These are phyloP conservation scores for Petrocephalus schoutedeni DNA, from an alignment of 2,797 vertebrate genomes.

Conservation along the genomic window DNA sequence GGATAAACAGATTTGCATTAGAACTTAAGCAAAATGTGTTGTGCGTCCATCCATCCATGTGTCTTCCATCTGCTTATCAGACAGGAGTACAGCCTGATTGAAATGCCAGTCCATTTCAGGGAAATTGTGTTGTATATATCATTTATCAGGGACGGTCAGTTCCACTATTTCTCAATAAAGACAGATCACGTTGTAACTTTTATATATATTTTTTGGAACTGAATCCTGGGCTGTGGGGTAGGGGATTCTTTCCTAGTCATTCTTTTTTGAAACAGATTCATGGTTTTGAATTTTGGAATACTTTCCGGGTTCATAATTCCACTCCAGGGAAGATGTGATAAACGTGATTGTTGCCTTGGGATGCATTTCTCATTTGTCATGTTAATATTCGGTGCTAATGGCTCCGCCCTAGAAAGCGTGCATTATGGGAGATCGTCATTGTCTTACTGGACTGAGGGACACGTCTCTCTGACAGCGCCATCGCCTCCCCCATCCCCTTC, in stretches of 20 bases:
- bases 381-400: neutral
- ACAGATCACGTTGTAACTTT: neutral
- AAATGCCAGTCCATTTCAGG: neutral
- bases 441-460: constrained; percentile 1
- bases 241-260: neutral
- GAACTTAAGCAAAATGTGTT: constrained; percentile 4
- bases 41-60: constrained; percentile 6
- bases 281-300: neutral
- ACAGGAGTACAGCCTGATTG: neutral
- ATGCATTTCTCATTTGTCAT: neutral
- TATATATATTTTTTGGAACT: neutral
- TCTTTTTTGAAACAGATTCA: neutral
- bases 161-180: neutral
- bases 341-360: neutral
- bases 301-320: neutral
- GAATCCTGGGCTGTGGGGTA: neutral
- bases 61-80: constrained; percentile 7
- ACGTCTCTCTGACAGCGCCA: neutral
- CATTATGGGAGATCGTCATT: neutral
- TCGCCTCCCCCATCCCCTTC: neutral
- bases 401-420: neutral
- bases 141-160: neutral
- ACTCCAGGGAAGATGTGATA: too few species aligned
- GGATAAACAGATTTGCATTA: constrained; percentile 1
- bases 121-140: constrained; percentile 1